Percentiles rank a stretch among this genome's conserved stretches.
These are phyloP conservation scores for Corythucha ciliata DNA, from an alignment of 2,888 invertebrate genomes.

Conservation along the genomic window DNA sequence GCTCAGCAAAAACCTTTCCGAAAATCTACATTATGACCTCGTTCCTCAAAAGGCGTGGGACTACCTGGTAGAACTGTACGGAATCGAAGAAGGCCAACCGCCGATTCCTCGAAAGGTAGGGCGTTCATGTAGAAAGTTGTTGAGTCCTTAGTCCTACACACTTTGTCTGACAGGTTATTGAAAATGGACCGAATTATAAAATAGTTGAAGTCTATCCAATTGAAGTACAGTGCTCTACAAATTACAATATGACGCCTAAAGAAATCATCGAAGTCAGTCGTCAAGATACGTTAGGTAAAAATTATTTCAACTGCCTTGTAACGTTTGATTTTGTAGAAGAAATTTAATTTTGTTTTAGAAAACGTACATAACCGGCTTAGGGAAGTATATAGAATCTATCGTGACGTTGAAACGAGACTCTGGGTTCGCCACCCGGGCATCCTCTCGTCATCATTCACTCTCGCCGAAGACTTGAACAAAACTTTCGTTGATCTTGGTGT, in stretches of 20 bases:
- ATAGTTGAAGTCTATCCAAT: constrained; percentile 25
- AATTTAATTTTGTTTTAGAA: neutral
- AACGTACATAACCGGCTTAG: constrained; percentile 12
- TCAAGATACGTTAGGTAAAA: constrained; percentile 15
- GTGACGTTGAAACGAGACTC: constrained; percentile 12
- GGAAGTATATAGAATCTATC: constrained; percentile 4
- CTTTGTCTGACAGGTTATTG: constrained; percentile 12
- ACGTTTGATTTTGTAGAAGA: neutral
- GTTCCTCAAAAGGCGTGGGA: constrained; percentile 45
- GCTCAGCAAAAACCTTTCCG: constrained; percentile 43
- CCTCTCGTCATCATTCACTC: too few relatives aligned
- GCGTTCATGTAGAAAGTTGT: neutral
- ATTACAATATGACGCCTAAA: constrained; percentile 18
- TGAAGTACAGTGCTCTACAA: constrained; percentile 13
- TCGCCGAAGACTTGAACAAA: constrained; percentile 20
- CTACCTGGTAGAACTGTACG: constrained; percentile 41
- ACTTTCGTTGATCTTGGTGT: constrained; percentile 63
- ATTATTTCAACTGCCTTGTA: too few relatives aligned
- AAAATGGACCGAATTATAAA: constrained; percentile 1
- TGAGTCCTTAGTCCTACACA: neutral
- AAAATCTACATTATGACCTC: constrained; percentile 44
- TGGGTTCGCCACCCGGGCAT: constrained; percentile 12
- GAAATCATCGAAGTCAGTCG: constrained; percentile 11
- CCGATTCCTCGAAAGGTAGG: constrained; percentile 40
- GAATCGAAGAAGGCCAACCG: constrained; percentile 39